Percentiles rank a stretch among this genome's conserved stretches.
These are phyloP conservation scores for Nemapogon koenigi DNA, from an alignment of 2,888 invertebrate genomes.

Conservation along the genomic window DNA sequence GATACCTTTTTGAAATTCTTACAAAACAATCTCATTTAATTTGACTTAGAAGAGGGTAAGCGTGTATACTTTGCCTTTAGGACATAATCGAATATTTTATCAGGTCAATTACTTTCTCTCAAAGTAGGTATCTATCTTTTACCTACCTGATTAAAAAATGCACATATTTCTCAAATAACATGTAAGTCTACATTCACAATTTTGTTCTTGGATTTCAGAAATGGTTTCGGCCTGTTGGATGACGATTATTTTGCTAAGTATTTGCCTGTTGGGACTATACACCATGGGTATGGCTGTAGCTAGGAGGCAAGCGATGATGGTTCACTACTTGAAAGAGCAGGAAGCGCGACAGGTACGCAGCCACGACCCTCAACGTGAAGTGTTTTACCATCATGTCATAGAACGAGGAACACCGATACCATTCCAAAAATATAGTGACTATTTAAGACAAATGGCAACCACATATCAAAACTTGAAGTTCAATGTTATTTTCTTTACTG, in stretches of 20 bases:
- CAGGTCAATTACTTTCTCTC: too few species aligned
- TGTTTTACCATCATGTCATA: conserved; percentile 39
- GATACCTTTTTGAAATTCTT: background rate
- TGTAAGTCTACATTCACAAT: background rate
- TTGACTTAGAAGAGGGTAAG: too few species aligned
- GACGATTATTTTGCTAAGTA: conserved; percentile 38
- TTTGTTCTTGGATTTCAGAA: conserved; percentile 31
- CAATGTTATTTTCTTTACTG: conserved; percentile 39
- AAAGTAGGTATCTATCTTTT: too few species aligned
- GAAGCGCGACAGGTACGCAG: conserved; percentile 24
- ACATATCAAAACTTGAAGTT: conserved; percentile 35
- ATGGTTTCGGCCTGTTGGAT: conserved; percentile 49
- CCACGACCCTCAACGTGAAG: conserved; percentile 30
- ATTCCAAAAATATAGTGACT: conserved; percentile 31
- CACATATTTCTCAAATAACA: too few species aligned
- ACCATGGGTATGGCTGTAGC: conserved; percentile 35
- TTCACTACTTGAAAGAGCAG: conserved; percentile 17
- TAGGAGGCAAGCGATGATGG: conserved; percentile 29
- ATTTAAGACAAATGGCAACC: conserved; percentile 32
- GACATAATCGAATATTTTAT: too few species aligned
- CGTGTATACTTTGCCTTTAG: too few species aligned
- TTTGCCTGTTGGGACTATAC: conserved; percentile 42
- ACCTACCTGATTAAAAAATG: too few species aligned
- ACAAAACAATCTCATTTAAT: too few species aligned
- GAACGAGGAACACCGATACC: conserved; percentile 26